Base-by-base conservation (phyloP, 2,113 vertebrate genomes). In the Macrotus californicus region DNA sequence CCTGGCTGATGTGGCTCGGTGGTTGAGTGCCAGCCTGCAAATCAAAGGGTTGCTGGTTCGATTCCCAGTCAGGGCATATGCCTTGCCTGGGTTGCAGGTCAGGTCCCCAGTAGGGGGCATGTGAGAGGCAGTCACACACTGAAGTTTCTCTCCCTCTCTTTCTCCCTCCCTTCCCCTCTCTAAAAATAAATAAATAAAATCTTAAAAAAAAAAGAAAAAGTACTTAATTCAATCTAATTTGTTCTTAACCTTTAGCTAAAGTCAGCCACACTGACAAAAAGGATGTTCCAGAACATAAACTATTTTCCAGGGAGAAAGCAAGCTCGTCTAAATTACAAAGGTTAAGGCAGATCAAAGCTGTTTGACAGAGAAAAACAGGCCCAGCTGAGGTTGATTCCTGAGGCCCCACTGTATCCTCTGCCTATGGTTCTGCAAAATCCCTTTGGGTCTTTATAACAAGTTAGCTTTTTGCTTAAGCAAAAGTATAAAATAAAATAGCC, bases 281-380 rank as follows among this genome's bases (percentile, higher is more conserved):
- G 29, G 22, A 89, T 89, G 86, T 93, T 86, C n/a, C 5, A 94
- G 24, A 90, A 90, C 41, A 93, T 66, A 46, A 94, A 73, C 59
- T 87, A 76, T 87, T 56, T 54, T 66, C 8, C 14, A 66, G 21
- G 52, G 18, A 89, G 36, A 94, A 56, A 89, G 31, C 13, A 84
- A n/a, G n/a, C 36, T 50, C 29, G 12, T 83, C 61, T 77, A n/a
- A 83, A 41, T 88, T 72, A 34, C 85, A 93, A 81, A 69, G 6
- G 14, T 82, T 73, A 94, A 90, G 54, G n/a, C 10, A 93, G 36
- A 80, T 7, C 54, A 31, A 79, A 91, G 75, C 52, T 16, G 79
- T 92, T 79, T 43, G 22, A 92, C 39, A 87, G 31, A 59, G 41
- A 92, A 48, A 90, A 81, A 24, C 29, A 89, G 56, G 75, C 73